These are phyloP conservation scores for Apostichopus leukothele DNA, from an alignment of 53 echinoderm and acorn worm species.

Conservation along the genomic window DNA sequence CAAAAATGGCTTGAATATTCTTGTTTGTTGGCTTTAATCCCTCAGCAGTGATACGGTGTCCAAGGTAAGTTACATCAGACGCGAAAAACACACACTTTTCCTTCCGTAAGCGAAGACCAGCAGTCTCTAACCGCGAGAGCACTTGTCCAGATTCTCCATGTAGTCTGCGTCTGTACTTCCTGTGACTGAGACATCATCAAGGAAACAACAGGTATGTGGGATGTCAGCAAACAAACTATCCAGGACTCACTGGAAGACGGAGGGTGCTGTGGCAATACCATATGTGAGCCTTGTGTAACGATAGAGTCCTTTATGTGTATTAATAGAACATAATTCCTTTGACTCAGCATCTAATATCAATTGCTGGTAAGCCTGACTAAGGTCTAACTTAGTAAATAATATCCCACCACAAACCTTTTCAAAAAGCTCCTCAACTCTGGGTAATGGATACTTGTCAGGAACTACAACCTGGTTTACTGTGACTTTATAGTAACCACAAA, in stretches of 20 bases:
- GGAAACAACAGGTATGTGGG: conserved; percentile 15
- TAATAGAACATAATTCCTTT: background rate
- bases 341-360: conserved; percentile 11
- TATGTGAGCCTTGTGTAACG: background rate
- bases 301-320: conserved; percentile 24
- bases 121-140: conserved; percentile 11
- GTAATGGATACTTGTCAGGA: conserved; percentile 21
- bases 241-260: background rate
- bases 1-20: conserved; percentile 38
- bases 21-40: conserved; percentile 15
- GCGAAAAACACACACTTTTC: conserved; percentile 47
- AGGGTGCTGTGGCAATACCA: conserved; percentile 47
- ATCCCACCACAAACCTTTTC: background rate
- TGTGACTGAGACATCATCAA: conserved; percentile 51
- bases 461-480: conserved; percentile 40
- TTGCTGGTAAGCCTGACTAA: conserved; percentile 58
- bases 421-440: conserved; percentile 45
- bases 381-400: conserved; percentile 31
- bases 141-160: conserved; percentile 14
- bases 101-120: conserved; percentile 37
- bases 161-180: conserved; percentile 22
- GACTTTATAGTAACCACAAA: conserved; percentile 37
- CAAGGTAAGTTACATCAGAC: conserved; percentile 46
- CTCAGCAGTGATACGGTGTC: conserved; percentile 46
- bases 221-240: conserved; percentile 19